Evolutionary conservation across 2,888 invertebrate species (phyloP).

Genomic region (Trichogramma dendrolimi): DNA sequence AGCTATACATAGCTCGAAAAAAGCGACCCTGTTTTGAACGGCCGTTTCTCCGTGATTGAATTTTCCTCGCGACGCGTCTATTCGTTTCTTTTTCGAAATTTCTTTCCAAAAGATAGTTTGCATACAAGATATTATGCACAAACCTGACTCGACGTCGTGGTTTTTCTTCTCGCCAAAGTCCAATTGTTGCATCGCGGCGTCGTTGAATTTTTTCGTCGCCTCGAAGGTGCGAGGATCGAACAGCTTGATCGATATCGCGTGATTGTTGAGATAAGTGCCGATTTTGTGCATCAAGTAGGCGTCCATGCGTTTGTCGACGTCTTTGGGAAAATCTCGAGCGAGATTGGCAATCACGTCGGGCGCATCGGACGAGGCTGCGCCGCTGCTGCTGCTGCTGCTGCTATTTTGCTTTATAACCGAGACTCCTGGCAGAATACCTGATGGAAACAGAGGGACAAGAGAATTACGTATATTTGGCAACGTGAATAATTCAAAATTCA

Average conservation of each 20-base stretch:
- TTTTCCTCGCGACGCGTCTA: too few relatives aligned
- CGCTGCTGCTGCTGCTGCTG: slow-evolving; percentile 33
- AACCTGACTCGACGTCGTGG: slow-evolving; percentile 40
- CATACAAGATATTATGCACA: slow-evolving; percentile 42
- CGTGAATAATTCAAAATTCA: too few relatives aligned
- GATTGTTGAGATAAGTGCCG: slow-evolving; percentile 68
- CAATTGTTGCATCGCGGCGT: slow-evolving; percentile 41
- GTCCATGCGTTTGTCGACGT: slow-evolving; percentile 71
- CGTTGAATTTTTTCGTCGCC: slow-evolving; percentile 55
- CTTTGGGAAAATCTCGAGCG: slow-evolving; percentile 70
- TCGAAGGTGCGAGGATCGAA: slow-evolving; percentile 62
- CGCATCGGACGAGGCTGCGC: slow-evolving; percentile 56
- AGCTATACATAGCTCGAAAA: too few relatives aligned
- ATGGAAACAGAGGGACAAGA: background rate
- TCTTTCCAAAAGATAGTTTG: background rate
- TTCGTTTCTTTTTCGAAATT: background rate
- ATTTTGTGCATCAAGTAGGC: slow-evolving; percentile 70
- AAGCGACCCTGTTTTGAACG: too few relatives aligned
- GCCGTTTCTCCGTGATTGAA: too few relatives aligned
- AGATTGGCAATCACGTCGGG: slow-evolving; percentile 72
- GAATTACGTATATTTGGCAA: too few relatives aligned
- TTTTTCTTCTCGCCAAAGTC: slow-evolving; percentile 36
- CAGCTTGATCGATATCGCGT: slow-evolving; percentile 68
- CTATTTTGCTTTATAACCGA: slow-evolving; percentile 66
- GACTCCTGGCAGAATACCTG: slow-evolving; percentile 65